These are phyloP conservation scores for Charaxes varanes DNA, from an alignment of 1,140 invertebrate species.

Conservation along the genomic window DNA sequence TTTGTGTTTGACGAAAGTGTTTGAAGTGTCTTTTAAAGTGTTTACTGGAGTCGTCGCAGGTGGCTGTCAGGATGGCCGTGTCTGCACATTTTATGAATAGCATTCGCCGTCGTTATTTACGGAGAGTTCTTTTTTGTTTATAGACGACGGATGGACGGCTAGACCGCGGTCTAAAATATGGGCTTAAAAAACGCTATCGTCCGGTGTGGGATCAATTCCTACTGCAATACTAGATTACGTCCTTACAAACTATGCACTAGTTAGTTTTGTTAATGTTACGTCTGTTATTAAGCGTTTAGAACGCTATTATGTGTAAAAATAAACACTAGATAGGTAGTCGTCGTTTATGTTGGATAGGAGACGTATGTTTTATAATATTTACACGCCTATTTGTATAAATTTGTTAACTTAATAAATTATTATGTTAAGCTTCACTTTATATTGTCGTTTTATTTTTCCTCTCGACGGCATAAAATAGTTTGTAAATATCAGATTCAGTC, in stretches of 20 bases:
- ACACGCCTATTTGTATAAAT: slow-evolving; percentile 64
- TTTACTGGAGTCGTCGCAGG: too few relatives aligned
- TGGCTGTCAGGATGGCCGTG: too few relatives aligned
- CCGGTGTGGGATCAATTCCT: slow-evolving; percentile 49
- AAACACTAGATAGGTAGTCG: slow-evolving; percentile 5
- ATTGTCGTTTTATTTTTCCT: slow-evolving; percentile 4
- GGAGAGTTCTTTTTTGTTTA: too few relatives aligned
- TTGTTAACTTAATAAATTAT: slow-evolving; percentile 67
- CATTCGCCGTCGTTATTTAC: too few relatives aligned
- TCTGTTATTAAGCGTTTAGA: slow-evolving; percentile 66
- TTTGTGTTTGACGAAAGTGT: too few relatives aligned
- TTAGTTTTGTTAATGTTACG: slow-evolving; percentile 53
- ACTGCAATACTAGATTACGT: slow-evolving; percentile 72
- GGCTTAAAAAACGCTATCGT: slow-evolving; percentile 46
- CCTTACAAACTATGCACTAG: slow-evolving; percentile 48
- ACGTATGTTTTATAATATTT: slow-evolving; percentile 66
- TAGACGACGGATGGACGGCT: too few relatives aligned
- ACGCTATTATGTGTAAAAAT: slow-evolving; percentile 33
- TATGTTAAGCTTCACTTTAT: slow-evolving; percentile 45
- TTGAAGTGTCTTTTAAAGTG: too few relatives aligned
- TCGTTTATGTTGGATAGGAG: slow-evolving; percentile 54
- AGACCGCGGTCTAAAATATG: too few relatives aligned
- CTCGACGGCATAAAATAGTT: too few relatives aligned
- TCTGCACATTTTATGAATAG: too few relatives aligned
- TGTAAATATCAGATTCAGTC: too few relatives aligned